A percentile compares a stretch with the other conserved stretches of the same genome.
phyloP scores from a whole-genome alignment of 2,113 vertebrate genomes.

The Sapayoa aenigma region DNA sequence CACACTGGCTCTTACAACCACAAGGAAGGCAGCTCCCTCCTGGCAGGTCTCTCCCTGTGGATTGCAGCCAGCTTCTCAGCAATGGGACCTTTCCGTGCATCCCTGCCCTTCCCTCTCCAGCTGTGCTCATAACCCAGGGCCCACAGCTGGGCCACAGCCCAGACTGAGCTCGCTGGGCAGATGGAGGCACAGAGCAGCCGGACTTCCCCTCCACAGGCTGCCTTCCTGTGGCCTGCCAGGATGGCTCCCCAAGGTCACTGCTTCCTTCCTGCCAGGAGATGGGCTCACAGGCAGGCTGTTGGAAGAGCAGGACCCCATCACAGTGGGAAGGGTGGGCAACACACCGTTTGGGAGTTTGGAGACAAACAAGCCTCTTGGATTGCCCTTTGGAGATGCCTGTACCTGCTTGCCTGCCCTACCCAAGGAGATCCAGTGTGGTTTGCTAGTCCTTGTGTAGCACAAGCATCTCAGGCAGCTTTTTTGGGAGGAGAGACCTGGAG shows the following conservation, averaged over 20 bases:
- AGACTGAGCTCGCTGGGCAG: accelerated
- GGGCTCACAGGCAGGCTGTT: not conserved
- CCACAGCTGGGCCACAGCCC: not conserved
- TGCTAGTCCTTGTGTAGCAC: not conserved
- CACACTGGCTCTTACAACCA: accelerated
- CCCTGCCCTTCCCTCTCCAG: not conserved
- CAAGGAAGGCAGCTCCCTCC: not conserved
- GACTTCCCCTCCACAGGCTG: not conserved
- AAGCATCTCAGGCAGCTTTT: not conserved
- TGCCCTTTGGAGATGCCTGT: not conserved
- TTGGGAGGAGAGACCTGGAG: not conserved
- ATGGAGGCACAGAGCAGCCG: not conserved
- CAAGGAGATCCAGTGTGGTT: accelerated
- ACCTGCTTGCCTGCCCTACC: not conserved
- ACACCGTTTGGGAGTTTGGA: not conserved
- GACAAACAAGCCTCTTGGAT: accelerated
- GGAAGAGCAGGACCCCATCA: not conserved
- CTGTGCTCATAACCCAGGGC: not conserved
- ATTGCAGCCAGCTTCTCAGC: not conserved
- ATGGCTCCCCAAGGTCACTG: not conserved
- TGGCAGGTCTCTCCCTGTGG: not conserved
- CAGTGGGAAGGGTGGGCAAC: not conserved
- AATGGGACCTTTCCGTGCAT: not conserved
- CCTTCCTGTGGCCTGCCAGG: not conserved
- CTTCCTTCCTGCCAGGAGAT: slow-evolving; percentile 25